Conservation (phyloP, 2,888 invertebrate species). For the Tinea pellionella region DNA sequence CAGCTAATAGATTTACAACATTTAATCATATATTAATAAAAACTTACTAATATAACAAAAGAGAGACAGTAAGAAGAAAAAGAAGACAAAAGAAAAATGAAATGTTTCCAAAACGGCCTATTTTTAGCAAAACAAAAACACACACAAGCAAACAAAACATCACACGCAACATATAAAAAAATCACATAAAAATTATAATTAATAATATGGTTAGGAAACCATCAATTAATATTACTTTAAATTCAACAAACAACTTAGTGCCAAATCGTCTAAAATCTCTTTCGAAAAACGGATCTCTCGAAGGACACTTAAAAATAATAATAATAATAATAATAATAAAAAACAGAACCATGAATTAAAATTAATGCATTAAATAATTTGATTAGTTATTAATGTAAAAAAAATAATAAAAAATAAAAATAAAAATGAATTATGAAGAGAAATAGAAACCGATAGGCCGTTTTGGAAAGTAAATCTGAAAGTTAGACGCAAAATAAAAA, state of each 20-base stretch:
- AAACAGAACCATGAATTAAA: slow-evolving; percentile 26
- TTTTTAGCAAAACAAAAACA: slow-evolving; percentile 47
- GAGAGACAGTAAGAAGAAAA: slow-evolving; percentile 13
- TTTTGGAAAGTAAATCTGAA: slow-evolving; percentile 60
- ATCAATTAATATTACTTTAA: background rate
- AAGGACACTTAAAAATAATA: slow-evolving; percentile 62
- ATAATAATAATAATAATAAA: too few relatives aligned
- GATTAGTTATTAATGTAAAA: slow-evolving; percentile 13
- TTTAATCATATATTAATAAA: too few relatives aligned
- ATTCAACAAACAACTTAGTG: slow-evolving; percentile 16
- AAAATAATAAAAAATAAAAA: slow-evolving; percentile 40
- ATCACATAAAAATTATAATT: background rate
- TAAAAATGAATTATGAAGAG: slow-evolving; percentile 47
- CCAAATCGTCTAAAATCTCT: slow-evolving; percentile 43
- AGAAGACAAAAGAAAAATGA: slow-evolving; percentile 34
- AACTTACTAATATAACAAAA: background rate
- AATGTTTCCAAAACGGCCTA: slow-evolving; percentile 68
- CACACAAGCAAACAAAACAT: slow-evolving; percentile 64
- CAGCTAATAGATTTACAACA: too few relatives aligned
- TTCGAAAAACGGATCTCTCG: slow-evolving; percentile 69
- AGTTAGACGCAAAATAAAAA: background rate
- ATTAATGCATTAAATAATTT: background rate
- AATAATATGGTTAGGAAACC: background rate
- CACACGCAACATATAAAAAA: slow-evolving; percentile 40
- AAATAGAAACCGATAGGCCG: slow-evolving; percentile 64